Evolutionary conservation across 2,888 invertebrate genomes (phyloP), one percentile per base, ranked within the genome.

Genomic region (Drosophila prolongata): DNA sequence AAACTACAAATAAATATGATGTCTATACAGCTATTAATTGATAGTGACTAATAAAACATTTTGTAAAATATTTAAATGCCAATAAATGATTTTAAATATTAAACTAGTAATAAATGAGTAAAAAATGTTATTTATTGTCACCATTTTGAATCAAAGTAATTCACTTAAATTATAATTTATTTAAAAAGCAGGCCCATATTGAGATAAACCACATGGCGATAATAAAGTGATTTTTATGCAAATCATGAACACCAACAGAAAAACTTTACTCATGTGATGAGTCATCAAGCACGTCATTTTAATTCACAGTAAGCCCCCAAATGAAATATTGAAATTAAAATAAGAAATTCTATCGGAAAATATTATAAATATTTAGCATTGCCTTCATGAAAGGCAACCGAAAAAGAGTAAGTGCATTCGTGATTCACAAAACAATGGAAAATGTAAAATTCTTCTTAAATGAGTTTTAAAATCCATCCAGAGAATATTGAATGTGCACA

Each of bases 221-320:
- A 37, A 24, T 30, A 30, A 10, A 46, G 8, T 13, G 27, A 27
- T 60, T 60, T 52, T 38, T 9, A 40, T 46, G 38, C 52, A 14
- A 46, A 40, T 46, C 30, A 24, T 50, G 19, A 44, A 38, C 37
- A 34, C 34, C 13, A 13, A 30, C 13, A 44, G 16, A 16, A 27
- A 58, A 38, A 30, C 34, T 30, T 30, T 58, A 50, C 37, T 14
- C 54, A 64, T 34, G 55, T 14, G 27, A 35, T 67, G 67, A 50
- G 38, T 65, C 65, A 55, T 43, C 30, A 3, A 46, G 10, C 11
- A 2, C 6, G 30, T 46, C 58, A 47, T 35, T 42, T 42, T 42
- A 40, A 19, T 47, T 57, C 24, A 9, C 6, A 16, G 5, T 10
- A 16, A 16, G 27, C 6, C 14, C 6, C 10, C 16, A 16, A 14